Base-by-base conservation (phyloP, 2,797 vertebrate genomes). In the Platalea minor region DNA sequence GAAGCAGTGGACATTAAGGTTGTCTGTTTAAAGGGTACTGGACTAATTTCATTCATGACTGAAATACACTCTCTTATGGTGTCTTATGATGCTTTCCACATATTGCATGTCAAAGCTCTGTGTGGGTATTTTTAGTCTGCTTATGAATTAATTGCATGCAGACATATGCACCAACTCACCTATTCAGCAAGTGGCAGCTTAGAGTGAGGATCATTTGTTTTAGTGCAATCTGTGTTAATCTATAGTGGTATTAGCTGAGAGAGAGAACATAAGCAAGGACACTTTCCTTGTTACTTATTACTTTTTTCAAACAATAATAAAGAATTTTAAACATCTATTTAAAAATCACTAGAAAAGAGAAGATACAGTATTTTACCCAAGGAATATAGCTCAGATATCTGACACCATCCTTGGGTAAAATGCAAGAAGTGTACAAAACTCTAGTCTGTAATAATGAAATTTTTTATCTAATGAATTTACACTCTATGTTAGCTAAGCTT, bases 151-250 rank as follows among this genome's bases (percentile, higher is more conserved):
- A 83, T 83, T 73, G 31, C 35, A 50, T 85, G 68, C 70, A 86
- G 43, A 68, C 26, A 50, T 64, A 83, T 41, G 37, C 21, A 48
- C 11, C 28, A 88, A 35, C 59, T 76, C 87, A 94, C 17, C 5
- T 80, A 74, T 76, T 96, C 56, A 94, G 74, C 39, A 91, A 94
- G 51, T 73, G 31, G 24, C 51, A 91, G 37, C 28, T 96, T 87
- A 85, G 29, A 90, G 37, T 35, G 29, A 89, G 39, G 50, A 84
- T 70, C 51, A 87, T 95, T 94, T 91, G 19, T 73, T 92, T 90
- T 54, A 94, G n/a, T 25, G n/a, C 45, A 91, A 88, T 79, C 88
- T 91, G 25, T 48, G 21, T 83, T 97, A 92, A 89, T 88, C 65
- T 81, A 29, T 48, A 87, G 56, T 37, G 11, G 23, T 88, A 89